Evolutionary conservation across 92 coral and sea anemone genomes (phyloP), one percentile per base, ranked within the genome.

Genomic region (Siderastrea siderea): DNA sequence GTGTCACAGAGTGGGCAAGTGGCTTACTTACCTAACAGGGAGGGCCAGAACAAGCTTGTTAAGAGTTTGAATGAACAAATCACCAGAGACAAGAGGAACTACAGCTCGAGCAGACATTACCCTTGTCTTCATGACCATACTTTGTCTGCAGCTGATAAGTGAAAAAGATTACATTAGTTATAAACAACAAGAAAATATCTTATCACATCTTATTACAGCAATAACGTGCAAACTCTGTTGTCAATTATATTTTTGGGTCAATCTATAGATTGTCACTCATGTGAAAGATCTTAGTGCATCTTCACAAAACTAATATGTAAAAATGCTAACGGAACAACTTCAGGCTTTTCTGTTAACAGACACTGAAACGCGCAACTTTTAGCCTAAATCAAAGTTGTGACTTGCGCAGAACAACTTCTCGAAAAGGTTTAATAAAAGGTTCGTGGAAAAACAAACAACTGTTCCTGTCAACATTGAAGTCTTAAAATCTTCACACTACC

Each of bases 61-160:
- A 52, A 95, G 79, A 44, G 90, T 89, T 51, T 79, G 62, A 19
- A 93, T 89, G 13, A 97, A 73, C 12, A 89, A 78, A 43, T 86
- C 98, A 15, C 91, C 91, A n/a, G 94, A 76, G 66, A 95, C 97
- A 3, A 97, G 93, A 3, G 99, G 99, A 47, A 97, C 99, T 0
- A 95, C 82, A 15, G 99, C 96, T 54, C 98, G 92, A 6, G 99
- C 94, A 9, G 99, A 96, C 95, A 97, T 97, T 12, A 95, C 68
- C 55, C 99, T 95, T 47, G 96, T 92, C 86, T 97, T 97, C 48
- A 97, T 90, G 15, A 97, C 95, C 66, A 93, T 83, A 79, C 99
- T 95, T 73, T 90, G 87, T 12, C 94, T 94, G 47, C 99, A 95
- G 68, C 99, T 97, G 82, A 46, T 68, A 70, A 55, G 52, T 14